Conservation (phyloP, 2,797 vertebrate genomes). For the Smutsia temminckii region DNA sequence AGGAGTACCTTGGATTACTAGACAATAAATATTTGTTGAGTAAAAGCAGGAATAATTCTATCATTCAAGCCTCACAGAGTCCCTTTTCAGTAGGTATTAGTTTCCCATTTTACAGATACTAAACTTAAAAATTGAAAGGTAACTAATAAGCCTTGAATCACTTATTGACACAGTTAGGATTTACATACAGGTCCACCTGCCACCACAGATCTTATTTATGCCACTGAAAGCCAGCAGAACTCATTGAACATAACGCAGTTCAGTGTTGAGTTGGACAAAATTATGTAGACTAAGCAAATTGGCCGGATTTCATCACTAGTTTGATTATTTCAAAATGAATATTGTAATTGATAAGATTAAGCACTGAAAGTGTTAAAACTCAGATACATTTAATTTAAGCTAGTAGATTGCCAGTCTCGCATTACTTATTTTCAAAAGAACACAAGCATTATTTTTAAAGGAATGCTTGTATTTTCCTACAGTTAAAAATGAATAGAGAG, state of each 20-base stretch:
- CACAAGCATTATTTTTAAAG: not conserved
- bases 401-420: not conserved
- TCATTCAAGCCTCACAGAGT: not conserved
- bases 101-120: not conserved
- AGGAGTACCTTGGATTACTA: not conserved
- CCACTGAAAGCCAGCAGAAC: not conserved
- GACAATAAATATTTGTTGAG: not conserved
- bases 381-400: not conserved
- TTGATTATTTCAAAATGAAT: not conserved
- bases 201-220: not conserved
- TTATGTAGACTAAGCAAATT: not conserved
- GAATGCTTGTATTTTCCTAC: constrained; percentile 30
- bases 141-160: not conserved
- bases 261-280: not conserved
- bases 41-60: not conserved
- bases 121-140: not conserved
- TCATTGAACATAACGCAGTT: not conserved
- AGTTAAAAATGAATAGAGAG: constrained; percentile 54
- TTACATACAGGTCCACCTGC: not conserved
- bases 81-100: not conserved
- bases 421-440: not conserved
- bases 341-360: not conserved
- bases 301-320: not conserved
- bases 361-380: not conserved
- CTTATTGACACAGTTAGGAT: not conserved